Evolutionary conservation across 2,888 invertebrate species (phyloP).

Genomic region (Cheilosia variabilis): DNA sequence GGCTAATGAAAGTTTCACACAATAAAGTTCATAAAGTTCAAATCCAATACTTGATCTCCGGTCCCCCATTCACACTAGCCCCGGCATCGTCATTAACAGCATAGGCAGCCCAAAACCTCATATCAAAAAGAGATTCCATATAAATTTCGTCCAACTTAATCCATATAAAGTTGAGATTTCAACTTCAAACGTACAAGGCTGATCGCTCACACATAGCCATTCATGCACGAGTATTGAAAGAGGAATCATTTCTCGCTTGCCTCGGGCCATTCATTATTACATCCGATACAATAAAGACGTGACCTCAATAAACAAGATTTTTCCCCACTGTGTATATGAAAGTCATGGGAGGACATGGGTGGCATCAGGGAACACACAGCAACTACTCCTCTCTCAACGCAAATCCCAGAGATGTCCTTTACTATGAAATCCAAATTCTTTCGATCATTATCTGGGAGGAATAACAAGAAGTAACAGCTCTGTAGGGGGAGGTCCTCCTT

Average conservation of each 20-base stretch:
- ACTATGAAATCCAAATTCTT: constrained; percentile 70
- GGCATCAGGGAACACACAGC: constrained; percentile 49
- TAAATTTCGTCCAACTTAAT: constrained; percentile 63
- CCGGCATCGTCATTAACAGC: constrained; percentile 7
- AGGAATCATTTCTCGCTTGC: constrained; percentile 72
- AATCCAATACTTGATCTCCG: constrained; percentile 52
- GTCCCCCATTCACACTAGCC: constrained; percentile 7
- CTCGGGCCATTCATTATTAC: constrained; percentile 77
- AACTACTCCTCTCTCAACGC: constrained; percentile 48
- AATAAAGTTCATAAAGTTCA: constrained; percentile 64
- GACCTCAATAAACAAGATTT: constrained; percentile 77
- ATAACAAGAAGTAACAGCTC: constrained; percentile 26
- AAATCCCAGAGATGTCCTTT: constrained; percentile 69
- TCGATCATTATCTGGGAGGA: constrained; percentile 67
- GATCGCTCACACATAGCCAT: constrained; percentile 34
- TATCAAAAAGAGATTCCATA: constrained; percentile 16
- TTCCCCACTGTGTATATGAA: constrained; percentile 13
- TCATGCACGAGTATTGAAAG: constrained; percentile 51
- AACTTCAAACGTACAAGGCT: constrained; percentile 67
- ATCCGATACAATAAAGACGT: constrained; percentile 78
- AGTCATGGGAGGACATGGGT: constrained; percentile 33
- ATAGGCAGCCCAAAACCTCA: neutral
- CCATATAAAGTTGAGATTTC: constrained; percentile 75
- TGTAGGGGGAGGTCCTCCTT: constrained; percentile 8
- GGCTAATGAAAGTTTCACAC: constrained; percentile 67